A percentile compares a stretch with the other conserved stretches of the same genome.
Evolutionary conservation across 2,888 invertebrate genomes (phyloP).

Genomic region (Megamerina dolium): DNA sequence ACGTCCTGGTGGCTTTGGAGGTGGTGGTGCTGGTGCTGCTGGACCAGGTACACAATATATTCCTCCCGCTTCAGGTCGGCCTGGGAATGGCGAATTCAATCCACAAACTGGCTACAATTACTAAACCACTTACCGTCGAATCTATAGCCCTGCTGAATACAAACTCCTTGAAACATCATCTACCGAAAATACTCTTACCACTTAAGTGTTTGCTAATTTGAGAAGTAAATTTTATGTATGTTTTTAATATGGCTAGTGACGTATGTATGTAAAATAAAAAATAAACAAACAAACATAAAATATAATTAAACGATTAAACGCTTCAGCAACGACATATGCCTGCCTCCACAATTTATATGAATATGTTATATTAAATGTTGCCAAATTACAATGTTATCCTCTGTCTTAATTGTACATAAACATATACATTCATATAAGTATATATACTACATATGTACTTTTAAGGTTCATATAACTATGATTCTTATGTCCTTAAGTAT

Average conservation of each 20-base stretch:
- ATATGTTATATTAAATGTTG: no score
- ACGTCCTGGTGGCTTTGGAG: constrained; percentile 27
- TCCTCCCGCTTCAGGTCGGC: constrained; percentile 19
- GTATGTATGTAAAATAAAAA: no score
- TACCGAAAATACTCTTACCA: constrained; percentile 34
- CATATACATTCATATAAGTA: no score
- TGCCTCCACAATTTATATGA: no score
- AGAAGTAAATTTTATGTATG: constrained; percentile 65
- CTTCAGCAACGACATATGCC: no score
- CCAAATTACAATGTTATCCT: no score
- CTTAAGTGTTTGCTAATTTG: constrained; percentile 68
- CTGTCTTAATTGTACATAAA: no score
- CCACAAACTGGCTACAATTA: constrained; percentile 51
- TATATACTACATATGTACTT: no score
- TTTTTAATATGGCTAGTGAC: constrained; percentile 8
- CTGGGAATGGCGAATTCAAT: constrained; percentile 47
- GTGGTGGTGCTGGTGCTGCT: constrained; percentile 26
- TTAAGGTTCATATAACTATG: no score
- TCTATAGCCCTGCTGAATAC: constrained; percentile 18
- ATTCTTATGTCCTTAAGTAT: no score
- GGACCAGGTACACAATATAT: constrained; percentile 29
- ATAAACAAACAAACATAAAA: no score
- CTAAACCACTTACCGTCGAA: constrained; percentile 29
- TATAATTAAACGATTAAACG: no score
- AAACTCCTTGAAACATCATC: constrained; percentile 23